Conservation (phyloP, 1,140 invertebrate species). For the Araneus ventricosus region DNA sequence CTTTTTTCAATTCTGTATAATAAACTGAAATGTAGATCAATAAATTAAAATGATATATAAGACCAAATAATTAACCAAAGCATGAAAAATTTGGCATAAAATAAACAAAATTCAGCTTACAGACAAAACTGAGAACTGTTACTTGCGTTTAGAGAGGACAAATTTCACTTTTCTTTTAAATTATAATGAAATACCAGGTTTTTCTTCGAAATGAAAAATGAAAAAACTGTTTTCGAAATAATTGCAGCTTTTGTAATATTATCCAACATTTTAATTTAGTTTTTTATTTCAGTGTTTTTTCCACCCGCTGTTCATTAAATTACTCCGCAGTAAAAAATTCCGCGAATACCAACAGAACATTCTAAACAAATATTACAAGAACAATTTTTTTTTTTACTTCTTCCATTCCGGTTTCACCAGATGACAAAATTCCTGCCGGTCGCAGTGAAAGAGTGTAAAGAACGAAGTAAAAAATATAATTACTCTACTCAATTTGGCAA, state of each 20-base stretch:
- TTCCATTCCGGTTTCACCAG: conserved; percentile 41
- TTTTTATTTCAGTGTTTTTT: conserved; percentile 22
- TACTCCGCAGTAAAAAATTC: conserved; percentile 41
- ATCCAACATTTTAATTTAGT: conserved; percentile 52
- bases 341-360: conserved; percentile 46
- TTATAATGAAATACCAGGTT: background rate
- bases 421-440: conserved; percentile 62
- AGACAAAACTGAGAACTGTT: background rate
- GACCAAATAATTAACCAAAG: too few relatives aligned
- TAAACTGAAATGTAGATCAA: too few relatives aligned
- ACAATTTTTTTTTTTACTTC: conserved; percentile 1
- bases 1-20: too few relatives aligned
- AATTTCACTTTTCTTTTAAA: background rate
- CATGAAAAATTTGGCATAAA: background rate
- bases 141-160: background rate
- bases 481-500: conserved; percentile 66
- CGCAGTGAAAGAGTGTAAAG: conserved; percentile 42
- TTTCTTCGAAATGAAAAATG: background rate
- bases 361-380: conserved; percentile 44
- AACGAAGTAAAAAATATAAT: conserved; percentile 58
- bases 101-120: background rate
- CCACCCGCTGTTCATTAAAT: conserved; percentile 44
- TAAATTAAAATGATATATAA: too few relatives aligned
- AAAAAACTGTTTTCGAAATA: background rate
- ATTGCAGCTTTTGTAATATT: conserved; percentile 35